Conservation (phyloP, 1,140 invertebrate genomes). For the Rhynchophorus ferrugineus region DNA sequence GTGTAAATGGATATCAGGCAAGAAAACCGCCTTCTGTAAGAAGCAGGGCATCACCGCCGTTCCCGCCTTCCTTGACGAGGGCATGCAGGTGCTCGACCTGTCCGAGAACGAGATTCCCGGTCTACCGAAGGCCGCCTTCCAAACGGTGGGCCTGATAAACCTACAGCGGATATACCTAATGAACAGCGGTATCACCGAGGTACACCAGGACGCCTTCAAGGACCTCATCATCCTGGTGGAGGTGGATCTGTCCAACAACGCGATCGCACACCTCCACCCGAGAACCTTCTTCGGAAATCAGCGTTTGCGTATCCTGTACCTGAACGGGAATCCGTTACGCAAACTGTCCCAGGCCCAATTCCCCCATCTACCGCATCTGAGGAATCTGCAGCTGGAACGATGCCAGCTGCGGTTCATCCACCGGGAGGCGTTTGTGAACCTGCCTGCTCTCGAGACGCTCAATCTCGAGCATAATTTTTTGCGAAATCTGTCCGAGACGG, state of each 20-base stretch:
- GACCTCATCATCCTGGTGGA: constrained; percentile 82
- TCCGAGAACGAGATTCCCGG: constrained; percentile 69
- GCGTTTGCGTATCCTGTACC: constrained; percentile 56
- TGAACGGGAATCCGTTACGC: constrained; percentile 65
- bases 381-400: constrained; percentile 64
- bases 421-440: constrained; percentile 58
- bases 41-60: constrained; percentile 66
- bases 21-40: constrained; percentile 76
- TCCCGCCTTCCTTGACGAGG: constrained; percentile 64
- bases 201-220: constrained; percentile 75
- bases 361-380: constrained; percentile 60
- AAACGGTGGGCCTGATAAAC: constrained; percentile 68
- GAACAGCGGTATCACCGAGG: constrained; percentile 61
- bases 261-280: constrained; percentile 56
- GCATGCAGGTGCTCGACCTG: constrained; percentile 79
- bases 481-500: constrained; percentile 53
- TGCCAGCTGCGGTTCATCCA: constrained; percentile 68
- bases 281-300: constrained; percentile 71
- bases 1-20: constrained; percentile 84
- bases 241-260: constrained; percentile 73
- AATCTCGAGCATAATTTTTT: constrained; percentile 63
- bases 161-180: constrained; percentile 74
- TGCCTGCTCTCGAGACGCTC: constrained; percentile 60
- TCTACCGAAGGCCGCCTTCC: constrained; percentile 73
- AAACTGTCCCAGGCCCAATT: constrained; percentile 58